Evolutionary conservation across 2,113 vertebrate species (phyloP).

Genomic region (Bungarus multicinctus): DNA sequence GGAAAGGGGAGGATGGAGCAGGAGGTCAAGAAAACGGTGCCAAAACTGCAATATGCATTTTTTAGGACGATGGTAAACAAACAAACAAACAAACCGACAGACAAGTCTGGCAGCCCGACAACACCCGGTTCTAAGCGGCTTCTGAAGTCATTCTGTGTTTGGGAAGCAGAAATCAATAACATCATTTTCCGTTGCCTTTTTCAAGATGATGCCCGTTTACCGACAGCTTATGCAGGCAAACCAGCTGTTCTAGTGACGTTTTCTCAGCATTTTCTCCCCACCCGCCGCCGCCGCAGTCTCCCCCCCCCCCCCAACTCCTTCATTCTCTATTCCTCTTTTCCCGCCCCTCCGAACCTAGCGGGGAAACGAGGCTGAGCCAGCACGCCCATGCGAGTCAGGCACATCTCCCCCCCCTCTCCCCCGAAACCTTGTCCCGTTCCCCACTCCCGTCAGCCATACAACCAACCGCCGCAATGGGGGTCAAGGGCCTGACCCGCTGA

Average conservation of each 20-base stretch:
- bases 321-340: no score
- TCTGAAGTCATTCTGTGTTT: neutral
- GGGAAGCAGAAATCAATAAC: neutral
- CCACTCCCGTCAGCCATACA: no score
- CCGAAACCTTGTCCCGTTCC: no score
- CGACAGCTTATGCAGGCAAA: neutral
- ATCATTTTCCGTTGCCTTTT: no score
- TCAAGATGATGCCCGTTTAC: no score
- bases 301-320: no score
- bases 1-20: neutral
- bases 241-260: neutral
- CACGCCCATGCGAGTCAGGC: no score
- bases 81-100: neutral
- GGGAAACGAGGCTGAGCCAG: no score
- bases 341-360: no score
- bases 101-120: neutral
- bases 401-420: no score
- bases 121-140: neutral
- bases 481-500: no score
- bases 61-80: neutral
- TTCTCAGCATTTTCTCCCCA: neutral
- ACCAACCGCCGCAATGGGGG: no score
- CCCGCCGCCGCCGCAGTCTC: neutral
- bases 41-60: neutral
- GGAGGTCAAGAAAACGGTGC: neutral